Percentiles rank a stretch among this genome's conserved stretches.
These are phyloP conservation scores for Callipepla squamata DNA, from an alignment of 2,113 vertebrate genomes.

Conservation along the genomic window DNA sequence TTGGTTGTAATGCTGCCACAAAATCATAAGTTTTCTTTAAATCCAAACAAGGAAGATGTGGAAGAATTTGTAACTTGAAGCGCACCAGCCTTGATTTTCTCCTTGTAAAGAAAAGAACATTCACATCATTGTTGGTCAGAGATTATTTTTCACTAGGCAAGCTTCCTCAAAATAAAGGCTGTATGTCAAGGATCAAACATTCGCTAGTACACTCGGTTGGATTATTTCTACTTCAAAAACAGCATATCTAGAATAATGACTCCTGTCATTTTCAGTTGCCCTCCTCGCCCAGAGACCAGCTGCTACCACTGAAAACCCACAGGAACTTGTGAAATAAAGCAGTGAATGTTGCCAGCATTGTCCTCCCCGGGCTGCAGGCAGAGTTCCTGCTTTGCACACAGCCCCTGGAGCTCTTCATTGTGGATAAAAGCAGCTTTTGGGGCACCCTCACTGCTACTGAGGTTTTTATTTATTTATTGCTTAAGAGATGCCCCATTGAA, in stretches of 20 bases:
- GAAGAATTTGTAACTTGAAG: neutral
- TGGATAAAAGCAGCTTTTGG: neutral
- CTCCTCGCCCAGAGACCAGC: neutral
- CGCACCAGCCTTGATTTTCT: neutral
- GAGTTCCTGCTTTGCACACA: neutral
- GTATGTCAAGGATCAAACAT: neutral
- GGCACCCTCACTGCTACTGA: too few species aligned
- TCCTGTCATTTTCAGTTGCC: neutral
- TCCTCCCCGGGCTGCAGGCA: fast-evolving
- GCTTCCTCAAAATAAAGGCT: neutral
- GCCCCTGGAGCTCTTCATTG: neutral
- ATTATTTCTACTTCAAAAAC: neutral
- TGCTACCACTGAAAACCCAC: neutral
- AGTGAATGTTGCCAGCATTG: neutral
- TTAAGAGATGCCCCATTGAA: neutral
- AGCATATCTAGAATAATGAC: fast-evolving
- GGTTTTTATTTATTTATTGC: too few species aligned
- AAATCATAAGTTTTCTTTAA: neutral
- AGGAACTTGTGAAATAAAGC: neutral
- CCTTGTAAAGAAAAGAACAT: neutral
- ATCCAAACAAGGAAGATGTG: neutral
- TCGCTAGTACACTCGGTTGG: neutral
- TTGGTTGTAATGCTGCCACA: neutral
- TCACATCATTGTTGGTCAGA: neutral
- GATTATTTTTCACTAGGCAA: neutral